Evolutionary conservation across 2,797 vertebrate species (phyloP).

Genomic region (Neostethus bicornis): DNA sequence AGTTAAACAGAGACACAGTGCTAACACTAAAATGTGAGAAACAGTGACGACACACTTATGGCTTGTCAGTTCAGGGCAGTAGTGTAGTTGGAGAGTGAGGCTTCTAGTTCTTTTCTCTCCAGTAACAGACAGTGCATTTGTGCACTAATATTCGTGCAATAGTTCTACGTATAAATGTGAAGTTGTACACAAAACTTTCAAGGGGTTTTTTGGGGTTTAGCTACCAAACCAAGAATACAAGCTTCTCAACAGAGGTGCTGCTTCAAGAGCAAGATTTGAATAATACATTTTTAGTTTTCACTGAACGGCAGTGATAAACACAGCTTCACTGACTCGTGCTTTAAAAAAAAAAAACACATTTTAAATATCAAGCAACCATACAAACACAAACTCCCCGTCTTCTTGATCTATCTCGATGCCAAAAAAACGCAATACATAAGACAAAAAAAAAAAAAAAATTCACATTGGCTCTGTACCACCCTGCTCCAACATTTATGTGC

Average conservation of each 20-base stretch:
- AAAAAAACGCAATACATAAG: constrained; percentile 35
- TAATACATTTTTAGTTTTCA: background rate
- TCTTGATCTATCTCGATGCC: constrained; percentile 28
- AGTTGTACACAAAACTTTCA: constrained; percentile 9
- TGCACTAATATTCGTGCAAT: too few species aligned
- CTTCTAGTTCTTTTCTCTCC: background rate
- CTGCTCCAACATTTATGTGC: constrained; percentile 50
- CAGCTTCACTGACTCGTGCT: constrained; percentile 7
- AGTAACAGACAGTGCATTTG: constrained; percentile 13
- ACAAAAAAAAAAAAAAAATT: constrained; percentile 13
- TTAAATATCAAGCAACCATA: constrained; percentile 18
- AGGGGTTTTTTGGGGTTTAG: constrained; percentile 1
- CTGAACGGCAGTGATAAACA: constrained; percentile 19
- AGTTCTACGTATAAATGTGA: constrained; percentile 10
- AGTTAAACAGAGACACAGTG: constrained; percentile 36
- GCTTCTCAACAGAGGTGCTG: constrained; percentile 23
- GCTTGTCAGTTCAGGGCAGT: constrained; percentile 59
- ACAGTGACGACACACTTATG: constrained; percentile 45
- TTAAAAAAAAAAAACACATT: constrained; percentile 2
- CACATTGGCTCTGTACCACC: constrained; percentile 37
- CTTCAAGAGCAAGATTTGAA: constrained; percentile 7
- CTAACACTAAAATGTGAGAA: constrained; percentile 31
- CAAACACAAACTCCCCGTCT: constrained; percentile 10
- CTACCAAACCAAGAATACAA: background rate
- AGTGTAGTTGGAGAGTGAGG: constrained; percentile 40